phyloP scores from a whole-genome alignment of 2,888 invertebrate species.

The Cantharis rufa region DNA sequence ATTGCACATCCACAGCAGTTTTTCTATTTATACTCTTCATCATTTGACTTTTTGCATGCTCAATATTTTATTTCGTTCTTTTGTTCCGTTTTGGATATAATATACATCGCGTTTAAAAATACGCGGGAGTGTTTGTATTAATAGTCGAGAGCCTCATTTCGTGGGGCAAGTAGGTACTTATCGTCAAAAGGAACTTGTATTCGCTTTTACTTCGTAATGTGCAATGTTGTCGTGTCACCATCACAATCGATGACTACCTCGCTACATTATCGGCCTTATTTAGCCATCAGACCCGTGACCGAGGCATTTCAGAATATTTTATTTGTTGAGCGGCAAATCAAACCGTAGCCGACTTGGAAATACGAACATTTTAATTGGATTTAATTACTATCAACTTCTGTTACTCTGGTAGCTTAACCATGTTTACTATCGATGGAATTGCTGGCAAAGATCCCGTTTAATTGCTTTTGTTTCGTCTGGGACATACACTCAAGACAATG shows the following conservation, averaged over 20 bases:
- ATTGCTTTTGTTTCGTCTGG: neutral
- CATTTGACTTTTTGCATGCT: neutral
- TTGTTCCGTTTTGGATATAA: neutral
- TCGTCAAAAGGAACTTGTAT: conserved; percentile 24
- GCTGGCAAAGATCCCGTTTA: neutral
- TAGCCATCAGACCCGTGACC: conserved; percentile 23
- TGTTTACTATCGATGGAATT: neutral
- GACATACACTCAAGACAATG: neutral
- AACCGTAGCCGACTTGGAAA: neutral
- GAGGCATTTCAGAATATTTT: conserved; percentile 6
- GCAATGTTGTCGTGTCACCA: conserved; percentile 33
- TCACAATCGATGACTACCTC: conserved; percentile 30
- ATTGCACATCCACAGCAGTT: neutral
- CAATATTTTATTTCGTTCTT: neutral
- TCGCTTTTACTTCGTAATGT: conserved; percentile 20
- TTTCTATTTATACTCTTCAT: neutral
- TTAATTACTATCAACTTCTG: neutral
- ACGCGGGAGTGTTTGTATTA: conserved; percentile 29
- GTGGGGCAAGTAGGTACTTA: conserved; percentile 23
- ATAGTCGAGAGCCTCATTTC: conserved; percentile 33
- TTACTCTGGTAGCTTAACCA: neutral
- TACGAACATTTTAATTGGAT: neutral
- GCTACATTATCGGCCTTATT: conserved; percentile 19
- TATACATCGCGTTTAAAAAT: conserved; percentile 19
- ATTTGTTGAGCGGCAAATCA: conserved; percentile 25